Conservation (phyloP, 2,113 vertebrate genomes). For the Anseranas semipalmata region DNA sequence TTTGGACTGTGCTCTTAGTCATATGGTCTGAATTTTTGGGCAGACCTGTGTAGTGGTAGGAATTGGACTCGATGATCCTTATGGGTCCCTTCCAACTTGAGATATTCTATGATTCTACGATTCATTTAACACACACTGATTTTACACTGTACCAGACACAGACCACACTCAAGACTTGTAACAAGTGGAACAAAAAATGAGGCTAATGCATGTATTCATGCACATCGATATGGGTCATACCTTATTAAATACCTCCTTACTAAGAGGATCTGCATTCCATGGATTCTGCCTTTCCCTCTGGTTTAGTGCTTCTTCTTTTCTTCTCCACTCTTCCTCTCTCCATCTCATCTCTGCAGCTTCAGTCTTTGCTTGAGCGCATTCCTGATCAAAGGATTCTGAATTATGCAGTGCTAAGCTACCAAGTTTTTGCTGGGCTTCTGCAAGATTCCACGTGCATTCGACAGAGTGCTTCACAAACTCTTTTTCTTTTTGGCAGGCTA, state of each 20-base stretch:
- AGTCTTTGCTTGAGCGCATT: conserved; percentile 84
- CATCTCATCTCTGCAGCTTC: conserved; percentile 85
- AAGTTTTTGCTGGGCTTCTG: conserved; percentile 94
- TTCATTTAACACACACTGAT: not conserved
- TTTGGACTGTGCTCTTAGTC: no score
- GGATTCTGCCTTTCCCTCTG: conserved; percentile 82
- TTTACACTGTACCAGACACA: not conserved
- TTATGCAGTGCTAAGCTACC: conserved; percentile 91
- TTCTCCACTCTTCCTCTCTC: conserved; percentile 92
- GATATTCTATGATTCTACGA: no score
- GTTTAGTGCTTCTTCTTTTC: conserved; percentile 90
- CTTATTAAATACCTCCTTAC: conserved; percentile 95
- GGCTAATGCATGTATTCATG: not conserved
- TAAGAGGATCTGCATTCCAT: conserved; percentile 80
- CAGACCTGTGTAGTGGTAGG: no score
- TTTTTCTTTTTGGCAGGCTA: conserved; percentile 89
- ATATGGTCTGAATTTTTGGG: no score
- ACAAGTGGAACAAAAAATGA: not conserved
- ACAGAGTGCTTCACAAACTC: conserved; percentile 90
- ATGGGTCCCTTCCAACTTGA: no score
- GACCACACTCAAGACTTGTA: not conserved
- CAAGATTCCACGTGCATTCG: conserved; percentile 91
- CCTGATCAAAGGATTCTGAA: conserved; percentile 92
- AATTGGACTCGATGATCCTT: no score
- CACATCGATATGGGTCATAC: conserved; percentile 63